A percentile compares a stretch with the other conserved stretches of the same genome.
Conservation (phyloP, 2,888 invertebrate genomes). For the Smittia aterrima region DNA sequence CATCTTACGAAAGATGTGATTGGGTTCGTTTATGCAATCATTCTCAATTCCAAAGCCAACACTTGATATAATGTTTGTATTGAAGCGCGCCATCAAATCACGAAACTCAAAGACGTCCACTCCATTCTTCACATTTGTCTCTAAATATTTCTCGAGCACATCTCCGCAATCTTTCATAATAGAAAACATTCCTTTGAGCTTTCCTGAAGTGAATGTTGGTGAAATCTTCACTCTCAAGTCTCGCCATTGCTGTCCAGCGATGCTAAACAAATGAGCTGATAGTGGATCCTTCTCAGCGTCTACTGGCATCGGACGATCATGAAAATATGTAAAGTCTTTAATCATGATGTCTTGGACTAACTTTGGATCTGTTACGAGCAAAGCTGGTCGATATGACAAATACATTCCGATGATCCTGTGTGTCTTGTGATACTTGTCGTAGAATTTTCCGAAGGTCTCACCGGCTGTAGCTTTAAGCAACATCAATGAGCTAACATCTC, state of each 20-base stretch:
- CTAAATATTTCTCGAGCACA: conserved; percentile 54
- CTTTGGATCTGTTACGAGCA: conserved; percentile 63
- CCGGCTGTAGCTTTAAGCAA: conserved; percentile 58
- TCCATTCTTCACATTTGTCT: conserved; percentile 48
- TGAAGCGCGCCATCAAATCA: conserved; percentile 47
- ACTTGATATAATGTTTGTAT: conserved; percentile 53
- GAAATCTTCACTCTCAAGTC: conserved; percentile 59
- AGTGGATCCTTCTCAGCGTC: conserved; percentile 63
- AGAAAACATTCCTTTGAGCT: conserved; percentile 60
- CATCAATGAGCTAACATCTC: conserved; percentile 58
- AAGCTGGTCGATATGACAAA: conserved; percentile 61
- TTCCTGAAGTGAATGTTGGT: conserved; percentile 61
- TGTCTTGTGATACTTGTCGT: conserved; percentile 49
- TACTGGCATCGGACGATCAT: conserved; percentile 63
- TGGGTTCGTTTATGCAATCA: conserved; percentile 50
- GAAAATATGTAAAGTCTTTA: conserved; percentile 64
- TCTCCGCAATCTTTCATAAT: conserved; percentile 57
- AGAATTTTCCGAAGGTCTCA: conserved; percentile 58
- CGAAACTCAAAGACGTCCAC: conserved; percentile 45
- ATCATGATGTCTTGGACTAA: conserved; percentile 61
- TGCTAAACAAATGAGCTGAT: conserved; percentile 61
- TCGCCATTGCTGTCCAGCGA: conserved; percentile 61
- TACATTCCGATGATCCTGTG: conserved; percentile 59
- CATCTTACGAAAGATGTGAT: conserved; percentile 42
- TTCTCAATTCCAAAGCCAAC: conserved; percentile 55